Conservation (phyloP, 2,113 vertebrate genomes). For the Pipra filicauda region DNA sequence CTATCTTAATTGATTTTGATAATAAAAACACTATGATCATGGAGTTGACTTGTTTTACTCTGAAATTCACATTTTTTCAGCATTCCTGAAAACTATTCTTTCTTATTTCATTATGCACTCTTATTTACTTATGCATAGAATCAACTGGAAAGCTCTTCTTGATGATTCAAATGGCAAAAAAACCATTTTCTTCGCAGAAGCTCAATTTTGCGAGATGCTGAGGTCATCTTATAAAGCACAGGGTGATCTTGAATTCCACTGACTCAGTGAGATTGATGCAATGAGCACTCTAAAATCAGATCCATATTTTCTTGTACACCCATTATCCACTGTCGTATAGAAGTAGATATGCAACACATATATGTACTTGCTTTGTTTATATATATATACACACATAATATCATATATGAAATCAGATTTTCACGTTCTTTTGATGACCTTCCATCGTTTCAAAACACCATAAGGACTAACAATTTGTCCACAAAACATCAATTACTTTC, state of each 20-base stretch:
- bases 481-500: background rate
- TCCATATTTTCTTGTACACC: background rate
- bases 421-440: background rate
- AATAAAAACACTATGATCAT: background rate
- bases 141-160: background rate
- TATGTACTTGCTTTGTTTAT: background rate
- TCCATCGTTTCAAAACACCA: background rate
- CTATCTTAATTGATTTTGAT: background rate
- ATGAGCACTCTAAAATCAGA: background rate
- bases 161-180: constrained; percentile 13
- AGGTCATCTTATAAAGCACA: background rate
- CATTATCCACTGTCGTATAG: background rate
- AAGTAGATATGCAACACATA: background rate
- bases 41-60: background rate
- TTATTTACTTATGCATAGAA: background rate
- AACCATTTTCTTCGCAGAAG: background rate
- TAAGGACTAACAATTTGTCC: background rate
- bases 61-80: background rate
- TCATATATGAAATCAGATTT: background rate
- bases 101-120: background rate
- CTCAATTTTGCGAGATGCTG: constrained; percentile 18
- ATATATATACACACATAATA: background rate
- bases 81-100: background rate
- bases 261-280: background rate
- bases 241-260: background rate